Conservation (phyloP, 1,140 invertebrate genomes). For the Tetraneura akinire region DNA sequence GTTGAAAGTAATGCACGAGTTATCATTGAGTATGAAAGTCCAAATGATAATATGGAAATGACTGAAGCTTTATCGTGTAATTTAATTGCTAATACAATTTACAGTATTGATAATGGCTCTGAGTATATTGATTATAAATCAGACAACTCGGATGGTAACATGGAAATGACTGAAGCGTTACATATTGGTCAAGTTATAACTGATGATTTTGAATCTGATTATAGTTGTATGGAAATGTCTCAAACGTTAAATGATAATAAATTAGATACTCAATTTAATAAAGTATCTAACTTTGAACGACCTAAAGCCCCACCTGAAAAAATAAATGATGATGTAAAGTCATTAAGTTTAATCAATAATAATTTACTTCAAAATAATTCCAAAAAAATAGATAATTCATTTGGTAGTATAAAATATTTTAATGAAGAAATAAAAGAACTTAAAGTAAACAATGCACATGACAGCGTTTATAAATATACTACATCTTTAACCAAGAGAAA, state of each 20-base stretch:
- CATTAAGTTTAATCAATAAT: too few species aligned
- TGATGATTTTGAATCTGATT: background rate
- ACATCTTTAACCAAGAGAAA: background rate
- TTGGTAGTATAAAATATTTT: background rate
- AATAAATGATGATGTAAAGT: too few species aligned
- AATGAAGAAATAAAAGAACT: background rate
- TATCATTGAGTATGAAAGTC: constrained; percentile 33
- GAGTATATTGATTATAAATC: background rate
- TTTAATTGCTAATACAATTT: constrained; percentile 30
- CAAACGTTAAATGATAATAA: constrained; percentile 1
- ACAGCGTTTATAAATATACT: too few species aligned
- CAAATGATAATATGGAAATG: constrained; percentile 49
- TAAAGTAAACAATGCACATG: background rate
- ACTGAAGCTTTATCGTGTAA: constrained; percentile 34
- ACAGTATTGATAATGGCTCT: constrained; percentile 36
- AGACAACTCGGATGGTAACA: constrained; percentile 24
- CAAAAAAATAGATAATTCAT: background rate
- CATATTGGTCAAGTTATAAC: background rate
- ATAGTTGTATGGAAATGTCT: background rate
- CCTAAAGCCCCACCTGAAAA: too few species aligned
- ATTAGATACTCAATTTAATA: background rate
- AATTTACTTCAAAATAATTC: too few species aligned
- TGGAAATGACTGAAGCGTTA: constrained; percentile 42
- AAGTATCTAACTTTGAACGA: too few species aligned
- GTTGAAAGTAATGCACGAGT: constrained; percentile 14